These are phyloP conservation scores for Atta texana DNA, from an alignment of 1,140 invertebrate species.

Conservation along the genomic window DNA sequence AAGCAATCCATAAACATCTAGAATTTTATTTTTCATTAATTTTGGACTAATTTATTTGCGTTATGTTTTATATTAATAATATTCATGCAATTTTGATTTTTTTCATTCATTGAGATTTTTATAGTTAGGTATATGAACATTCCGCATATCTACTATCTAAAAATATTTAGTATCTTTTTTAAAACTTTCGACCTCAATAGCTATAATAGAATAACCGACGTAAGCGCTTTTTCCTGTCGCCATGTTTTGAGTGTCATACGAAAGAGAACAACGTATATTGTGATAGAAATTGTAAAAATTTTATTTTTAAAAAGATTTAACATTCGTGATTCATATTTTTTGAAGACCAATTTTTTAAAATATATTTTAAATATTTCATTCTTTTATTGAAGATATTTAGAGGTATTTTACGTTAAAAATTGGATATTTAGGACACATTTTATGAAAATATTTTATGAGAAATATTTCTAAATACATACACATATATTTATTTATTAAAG, in stretches of 20 bases:
- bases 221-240: constrained; percentile 33
- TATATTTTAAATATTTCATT: neutral
- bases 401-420: neutral
- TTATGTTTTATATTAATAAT: constrained; percentile 10
- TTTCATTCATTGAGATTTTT: neutral
- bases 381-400: neutral
- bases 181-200: constrained; percentile 25
- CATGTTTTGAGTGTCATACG: constrained; percentile 10
- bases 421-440: neutral
- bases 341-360: neutral
- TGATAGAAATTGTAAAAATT: constrained; percentile 13
- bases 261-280: constrained; percentile 22
- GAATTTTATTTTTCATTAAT: constrained; percentile 14
- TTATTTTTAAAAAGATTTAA: constrained; percentile 1
- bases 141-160: constrained; percentile 8
- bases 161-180: constrained; percentile 39
- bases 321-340: neutral
- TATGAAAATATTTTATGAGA: neutral
- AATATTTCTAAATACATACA: neutral
- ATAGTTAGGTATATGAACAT: neutral
- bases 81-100: neutral
- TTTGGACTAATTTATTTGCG: neutral
- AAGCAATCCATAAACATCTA: neutral
- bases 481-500: neutral
- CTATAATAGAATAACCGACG: constrained; percentile 27